Conservation (phyloP, 2,113 vertebrate species). For the Brevimyrus niger region DNA sequence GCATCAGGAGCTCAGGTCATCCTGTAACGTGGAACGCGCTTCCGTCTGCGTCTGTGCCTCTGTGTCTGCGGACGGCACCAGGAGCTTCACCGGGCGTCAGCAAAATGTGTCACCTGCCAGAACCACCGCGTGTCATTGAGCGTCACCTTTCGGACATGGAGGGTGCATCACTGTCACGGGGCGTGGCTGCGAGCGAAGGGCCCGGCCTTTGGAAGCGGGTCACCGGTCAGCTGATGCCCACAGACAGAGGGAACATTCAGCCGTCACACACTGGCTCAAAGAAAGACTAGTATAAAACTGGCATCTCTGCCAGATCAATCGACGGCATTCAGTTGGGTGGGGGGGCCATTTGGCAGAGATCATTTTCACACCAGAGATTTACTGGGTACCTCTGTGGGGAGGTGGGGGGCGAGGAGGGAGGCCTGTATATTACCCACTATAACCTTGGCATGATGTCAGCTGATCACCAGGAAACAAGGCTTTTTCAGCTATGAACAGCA, state of each 20-base stretch:
- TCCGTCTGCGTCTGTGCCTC: neutral
- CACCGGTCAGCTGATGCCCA: neutral
- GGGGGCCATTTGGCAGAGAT: neutral
- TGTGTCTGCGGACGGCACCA: neutral
- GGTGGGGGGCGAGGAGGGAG: neutral
- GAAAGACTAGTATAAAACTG: neutral
- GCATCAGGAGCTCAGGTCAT: no score
- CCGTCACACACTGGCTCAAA: neutral
- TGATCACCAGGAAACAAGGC: neutral
- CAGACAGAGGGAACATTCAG: neutral
- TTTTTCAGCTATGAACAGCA: neutral
- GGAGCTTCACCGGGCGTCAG: neutral
- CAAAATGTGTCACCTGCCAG: neutral
- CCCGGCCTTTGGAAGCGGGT: neutral
- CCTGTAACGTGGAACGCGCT: neutral
- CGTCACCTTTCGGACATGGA: neutral
- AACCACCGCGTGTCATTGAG: neutral
- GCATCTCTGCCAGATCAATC: neutral
- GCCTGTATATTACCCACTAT: conserved; percentile 19
- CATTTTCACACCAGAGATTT: conserved; percentile 14
- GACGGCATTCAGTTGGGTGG: neutral
- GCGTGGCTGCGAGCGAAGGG: neutral
- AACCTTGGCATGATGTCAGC: conserved; percentile 17
- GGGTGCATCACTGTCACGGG: neutral
- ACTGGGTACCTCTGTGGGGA: neutral